Evolutionary conservation across 2,888 invertebrate genomes (phyloP), one percentile per base, ranked within the genome.

Genomic region (Pseudococcus viburni): DNA sequence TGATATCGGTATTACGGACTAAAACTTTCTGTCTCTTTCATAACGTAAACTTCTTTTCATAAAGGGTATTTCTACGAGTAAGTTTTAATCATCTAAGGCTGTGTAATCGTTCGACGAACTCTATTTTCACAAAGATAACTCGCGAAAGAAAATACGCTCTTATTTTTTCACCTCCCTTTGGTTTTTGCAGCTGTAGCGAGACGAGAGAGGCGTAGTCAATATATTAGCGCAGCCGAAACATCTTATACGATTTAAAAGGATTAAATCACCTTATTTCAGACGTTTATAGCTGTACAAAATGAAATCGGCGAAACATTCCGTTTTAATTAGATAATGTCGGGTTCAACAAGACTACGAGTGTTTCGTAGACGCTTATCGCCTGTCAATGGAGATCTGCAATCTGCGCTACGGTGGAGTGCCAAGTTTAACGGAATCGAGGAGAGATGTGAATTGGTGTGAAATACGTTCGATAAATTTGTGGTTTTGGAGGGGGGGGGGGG

Each of bases 21-120:
- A 33, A 68, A 73, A 73, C 73, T 73, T 33, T 33, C 73, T 73
- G 73, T 73, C 73, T 73, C 73, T 33, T 73, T 73, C 73, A 73
- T 73, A 73, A 73, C 33, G 73, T 15, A 73, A 73, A 73, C 33
- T 73, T 73, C 73, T 73, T 73, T 73, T 73, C 73, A 73, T 33
- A 26, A 73, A 64, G 64, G 19, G 22, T 22, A 33, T 33, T 33
- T 73, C 15, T 73, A 22, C 33, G 26, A 26, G 33, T 39, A 73
- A 73, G 73, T 73, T 73, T 73, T 73, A 73, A 73, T 73, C 73
- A 73, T 73, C 73, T 33, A 33, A 73, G 73, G 73, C 73, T 33
- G 33, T 33, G 17, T 73, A 73, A 73, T 73, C 73, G 73, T 73
- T 73, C 73, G 26, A 73, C 73, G 73, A 73, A 73, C 73, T 73